Evolutionary conservation across 2,888 invertebrate genomes (phyloP).

Genomic region (Lasioglossum malachurum): DNA sequence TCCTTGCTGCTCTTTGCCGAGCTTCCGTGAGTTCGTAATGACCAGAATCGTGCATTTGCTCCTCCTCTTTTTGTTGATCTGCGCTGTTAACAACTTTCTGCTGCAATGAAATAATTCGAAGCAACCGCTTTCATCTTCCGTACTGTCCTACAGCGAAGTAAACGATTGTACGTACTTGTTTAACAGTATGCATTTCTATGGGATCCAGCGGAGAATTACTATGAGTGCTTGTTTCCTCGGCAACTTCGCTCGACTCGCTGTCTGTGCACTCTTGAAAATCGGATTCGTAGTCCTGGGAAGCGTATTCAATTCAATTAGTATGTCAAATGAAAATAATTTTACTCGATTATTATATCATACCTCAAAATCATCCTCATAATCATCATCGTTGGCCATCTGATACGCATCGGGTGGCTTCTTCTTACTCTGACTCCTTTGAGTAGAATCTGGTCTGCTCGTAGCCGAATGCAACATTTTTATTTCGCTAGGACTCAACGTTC

Average conservation of each 20-base stretch:
- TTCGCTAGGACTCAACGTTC: constrained; percentile 82
- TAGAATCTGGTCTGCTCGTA: background rate
- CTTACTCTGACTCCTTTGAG: constrained; percentile 7
- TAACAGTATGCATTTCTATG: constrained; percentile 75
- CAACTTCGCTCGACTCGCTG: constrained; percentile 76
- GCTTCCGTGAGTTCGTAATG: constrained; percentile 82
- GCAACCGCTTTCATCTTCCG: constrained; percentile 6
- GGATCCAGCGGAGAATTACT: constrained; percentile 73
- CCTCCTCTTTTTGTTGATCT: constrained; percentile 74
- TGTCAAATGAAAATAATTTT: background rate
- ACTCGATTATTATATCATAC: constrained; percentile 72
- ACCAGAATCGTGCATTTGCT: constrained; percentile 82
- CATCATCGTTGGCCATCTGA: constrained; percentile 72
- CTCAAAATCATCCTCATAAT: constrained; percentile 86
- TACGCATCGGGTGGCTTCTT: constrained; percentile 37
- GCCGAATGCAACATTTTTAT: constrained; percentile 75
- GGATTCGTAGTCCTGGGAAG: constrained; percentile 85
- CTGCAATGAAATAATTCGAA: constrained; percentile 50
- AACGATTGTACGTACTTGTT: constrained; percentile 69
- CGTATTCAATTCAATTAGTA: constrained; percentile 24
- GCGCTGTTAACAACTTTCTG: constrained; percentile 70
- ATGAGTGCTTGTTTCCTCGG: constrained; percentile 73
- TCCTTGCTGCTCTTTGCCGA: constrained; percentile 78
- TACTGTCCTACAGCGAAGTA: constrained; percentile 8
- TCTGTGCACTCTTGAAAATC: constrained; percentile 85